These are phyloP conservation scores for Neocrepidodera transversa DNA, from an alignment of 2,888 invertebrate species.

Conservation along the genomic window DNA sequence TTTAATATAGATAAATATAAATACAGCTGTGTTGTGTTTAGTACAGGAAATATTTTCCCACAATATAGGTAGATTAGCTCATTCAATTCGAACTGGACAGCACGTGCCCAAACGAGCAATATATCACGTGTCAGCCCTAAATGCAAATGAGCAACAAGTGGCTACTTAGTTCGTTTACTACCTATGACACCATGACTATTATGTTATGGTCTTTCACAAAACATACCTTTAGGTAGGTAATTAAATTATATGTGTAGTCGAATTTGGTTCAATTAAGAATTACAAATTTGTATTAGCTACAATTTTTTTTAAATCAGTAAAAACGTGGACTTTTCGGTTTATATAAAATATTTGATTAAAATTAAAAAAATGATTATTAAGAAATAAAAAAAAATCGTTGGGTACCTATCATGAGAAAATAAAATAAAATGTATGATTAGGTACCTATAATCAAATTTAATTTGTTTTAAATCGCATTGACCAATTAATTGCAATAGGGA, in stretches of 20 bases:
- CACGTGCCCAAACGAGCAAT: conserved; percentile 56
- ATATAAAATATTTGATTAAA: no score
- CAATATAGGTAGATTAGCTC: conserved; percentile 6
- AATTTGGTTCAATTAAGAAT: no score
- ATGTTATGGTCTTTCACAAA: conserved; percentile 6
- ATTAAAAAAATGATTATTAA: no score
- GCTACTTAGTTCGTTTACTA: conserved; percentile 28
- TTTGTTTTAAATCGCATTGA: no score
- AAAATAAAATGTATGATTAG: no score
- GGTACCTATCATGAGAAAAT: no score
- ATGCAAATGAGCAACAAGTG: conserved; percentile 60
- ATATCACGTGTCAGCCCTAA: conserved; percentile 57
- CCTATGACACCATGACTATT: conserved; percentile 1
- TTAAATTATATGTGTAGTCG: background rate
- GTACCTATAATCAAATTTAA: no score
- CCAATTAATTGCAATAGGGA: background rate
- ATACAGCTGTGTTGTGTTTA: conserved; percentile 7
- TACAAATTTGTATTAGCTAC: no score
- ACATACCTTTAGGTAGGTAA: conserved; percentile 1
- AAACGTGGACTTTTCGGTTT: no score
- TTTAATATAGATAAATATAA: no score
- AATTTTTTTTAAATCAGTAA: no score
- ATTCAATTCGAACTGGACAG: conserved; percentile 29
- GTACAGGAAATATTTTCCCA: conserved; percentile 6
- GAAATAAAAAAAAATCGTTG: no score